Conservation (phyloP, 2,113 vertebrate genomes). For the Oophaga pumilio region DNA sequence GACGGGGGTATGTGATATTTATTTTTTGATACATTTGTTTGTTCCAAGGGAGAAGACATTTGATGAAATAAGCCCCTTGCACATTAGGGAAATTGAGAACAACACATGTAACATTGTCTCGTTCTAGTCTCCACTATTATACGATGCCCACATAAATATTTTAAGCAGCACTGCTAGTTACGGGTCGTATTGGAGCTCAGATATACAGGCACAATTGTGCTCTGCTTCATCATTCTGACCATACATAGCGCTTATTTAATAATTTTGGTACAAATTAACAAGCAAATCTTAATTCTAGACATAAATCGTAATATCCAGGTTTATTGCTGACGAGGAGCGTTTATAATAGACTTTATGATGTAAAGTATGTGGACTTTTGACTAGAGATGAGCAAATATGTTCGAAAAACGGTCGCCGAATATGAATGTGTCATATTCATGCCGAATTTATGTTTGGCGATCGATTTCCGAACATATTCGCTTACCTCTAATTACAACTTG, state of each 20-base stretch:
- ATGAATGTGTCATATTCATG: too few species aligned
- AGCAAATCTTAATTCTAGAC: neutral
- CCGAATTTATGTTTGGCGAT: too few species aligned
- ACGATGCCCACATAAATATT: constrained; percentile 66
- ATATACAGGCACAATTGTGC: neutral
- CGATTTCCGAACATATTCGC: too few species aligned
- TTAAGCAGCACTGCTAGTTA: constrained; percentile 68
- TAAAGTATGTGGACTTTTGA: neutral
- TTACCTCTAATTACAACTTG: too few species aligned
- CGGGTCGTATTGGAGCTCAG: neutral
- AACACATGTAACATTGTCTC: constrained; percentile 75
- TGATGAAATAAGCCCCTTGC: constrained; percentile 58
- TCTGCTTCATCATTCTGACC: neutral
- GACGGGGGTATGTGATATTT: constrained; percentile 65
- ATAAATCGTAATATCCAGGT: neutral
- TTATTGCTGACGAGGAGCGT: neutral
- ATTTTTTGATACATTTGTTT: constrained; percentile 48
- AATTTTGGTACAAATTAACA: neutral
- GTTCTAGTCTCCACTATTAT: constrained; percentile 69
- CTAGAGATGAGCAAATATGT: too few species aligned
- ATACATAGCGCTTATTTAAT: neutral
- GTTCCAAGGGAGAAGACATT: constrained; percentile 51
- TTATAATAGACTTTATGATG: neutral
- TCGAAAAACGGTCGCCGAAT: too few species aligned
- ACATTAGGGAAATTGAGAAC: constrained; percentile 61